Evolutionary conservation across 2,113 vertebrate genomes (phyloP), one percentile per base, ranked within the genome.

Genomic region (Petromus typicus): DNA sequence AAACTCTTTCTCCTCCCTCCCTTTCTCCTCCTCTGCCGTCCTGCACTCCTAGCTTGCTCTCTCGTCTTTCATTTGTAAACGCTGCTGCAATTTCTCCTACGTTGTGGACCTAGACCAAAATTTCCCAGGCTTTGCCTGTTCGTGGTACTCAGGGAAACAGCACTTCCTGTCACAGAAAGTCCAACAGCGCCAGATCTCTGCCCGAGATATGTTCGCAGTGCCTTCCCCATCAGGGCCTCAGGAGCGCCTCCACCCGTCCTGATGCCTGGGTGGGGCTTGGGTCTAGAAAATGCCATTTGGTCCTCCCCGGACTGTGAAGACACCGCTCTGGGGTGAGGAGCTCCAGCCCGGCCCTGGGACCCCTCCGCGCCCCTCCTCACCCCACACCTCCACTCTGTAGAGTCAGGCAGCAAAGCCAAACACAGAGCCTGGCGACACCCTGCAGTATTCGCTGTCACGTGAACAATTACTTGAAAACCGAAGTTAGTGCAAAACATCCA

Each of bases 1-100:
- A 5, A 45, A 40, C 48, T 2, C 2, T 5, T 2, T 3, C 10
- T 7, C 20, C 37, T 5, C 56, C 22, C 8, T 14, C 23, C 75
- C 57, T 18, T 2, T 1, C 30, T 34, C n/a, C 56, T 30, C 32
- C 32, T 40, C 3, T 12, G 11, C 6, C 34, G 25, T 17, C 3
- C 10, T n/a, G 18, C 22, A 51, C 48, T 5, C 48, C 22, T 8
- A 5, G 4, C 59, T 8, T 1, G 4, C 59, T 8, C 59, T 57
- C 56, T 57, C 63, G 45, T 11, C 69, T 81, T 57, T 61, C 43
- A 37, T 12, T 0, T 78, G 37, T 82, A 43, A 75, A 78, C 66
- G 16, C 0, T 8, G 13, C 20, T 11, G 18, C 11, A 40, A 14
- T 22, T 82, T 76, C 56, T 87, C 48, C 48, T 51, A 10, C 10